Base-by-base conservation (phyloP, 2,797 vertebrate genomes). In the Tympanoctomys barrerae region DNA sequence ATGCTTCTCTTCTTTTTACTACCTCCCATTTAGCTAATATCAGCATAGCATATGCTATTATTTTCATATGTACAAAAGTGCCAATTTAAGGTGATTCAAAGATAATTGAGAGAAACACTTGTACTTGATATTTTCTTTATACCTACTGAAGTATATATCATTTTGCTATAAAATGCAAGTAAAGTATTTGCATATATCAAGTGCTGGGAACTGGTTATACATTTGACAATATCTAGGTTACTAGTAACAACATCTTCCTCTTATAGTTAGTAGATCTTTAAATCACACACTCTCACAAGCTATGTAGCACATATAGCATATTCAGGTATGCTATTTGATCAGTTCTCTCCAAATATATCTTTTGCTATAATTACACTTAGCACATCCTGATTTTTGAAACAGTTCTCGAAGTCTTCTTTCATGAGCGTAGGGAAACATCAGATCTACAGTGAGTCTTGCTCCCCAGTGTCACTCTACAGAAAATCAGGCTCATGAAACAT, bases 31-130 rank as follows among this genome's bases (percentile, higher is more conserved):
- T 61, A 71, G 54, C 33, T 92, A 18, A 73, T 16, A 84, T 78
- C 19, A 33, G 0, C 52, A 49, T 2, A 64, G 42, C 4, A 46
- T 49, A 94, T 61, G 54, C 73, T 86, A 42, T 1, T 6, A 57
- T 86, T 77, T 68, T 64, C 24, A 7, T 87, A 26, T 28, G 1
- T 82, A 49, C 68, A 36, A 36, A 96, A 39, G 33, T 79, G 71
- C 33, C 13, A 9, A 46, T 42, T 94, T 87, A 77, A 52, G 75
- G 19, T 64, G 59, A 64, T 64, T 18, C 49, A 79, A 94, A 96
- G 70, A 94, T 21, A 96, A 86, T 57, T 80, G 57, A 94, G 54
- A 87, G 39, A 89, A 49, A 83, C 14, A 2, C 16, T 71, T 49
- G 62, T 36, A 28, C 6, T 79, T 5, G 4, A 3, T 71, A 57